Conservation (phyloP, 2,797 vertebrate genomes). For the Coilia nasus region DNA sequence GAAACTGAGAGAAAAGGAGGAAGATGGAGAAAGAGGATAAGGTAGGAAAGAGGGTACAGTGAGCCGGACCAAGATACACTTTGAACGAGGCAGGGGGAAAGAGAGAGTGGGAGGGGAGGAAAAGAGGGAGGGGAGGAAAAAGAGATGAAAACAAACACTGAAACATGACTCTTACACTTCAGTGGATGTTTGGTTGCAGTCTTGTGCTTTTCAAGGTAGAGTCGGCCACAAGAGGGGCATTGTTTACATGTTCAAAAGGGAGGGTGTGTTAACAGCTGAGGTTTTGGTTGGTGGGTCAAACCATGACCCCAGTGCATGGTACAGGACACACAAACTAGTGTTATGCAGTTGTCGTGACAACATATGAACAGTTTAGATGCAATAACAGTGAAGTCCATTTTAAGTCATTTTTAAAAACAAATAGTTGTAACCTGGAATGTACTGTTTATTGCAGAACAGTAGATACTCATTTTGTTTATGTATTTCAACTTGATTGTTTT, state of each 20-base stretch:
- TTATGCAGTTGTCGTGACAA: neutral
- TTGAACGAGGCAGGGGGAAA: neutral
- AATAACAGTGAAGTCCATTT: no score
- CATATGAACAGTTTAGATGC: no score
- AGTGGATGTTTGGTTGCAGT: neutral
- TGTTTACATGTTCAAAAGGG: neutral
- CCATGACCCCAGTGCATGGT: neutral
- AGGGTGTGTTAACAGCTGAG: slow-evolving; percentile 2
- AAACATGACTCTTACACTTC: neutral
- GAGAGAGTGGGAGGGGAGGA: neutral
- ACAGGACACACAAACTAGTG: neutral
- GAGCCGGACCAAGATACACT: neutral
- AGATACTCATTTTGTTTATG: no score
- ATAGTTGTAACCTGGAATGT: no score
- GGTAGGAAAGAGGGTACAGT: neutral
- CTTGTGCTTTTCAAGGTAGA: neutral
- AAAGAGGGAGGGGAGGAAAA: neutral
- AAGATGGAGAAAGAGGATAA: neutral
- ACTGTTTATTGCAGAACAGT: no score
- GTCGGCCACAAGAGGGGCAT: neutral
- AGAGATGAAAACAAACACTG: neutral
- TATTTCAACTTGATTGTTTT: neutral
- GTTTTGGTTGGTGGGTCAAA: neutral
- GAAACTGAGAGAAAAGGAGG: neutral
- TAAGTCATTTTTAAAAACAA: no score